Evolutionary conservation across 2,797 vertebrate genomes (phyloP), one percentile per base, ranked within the genome.

Genomic region (Rallus crepitans): DNA sequence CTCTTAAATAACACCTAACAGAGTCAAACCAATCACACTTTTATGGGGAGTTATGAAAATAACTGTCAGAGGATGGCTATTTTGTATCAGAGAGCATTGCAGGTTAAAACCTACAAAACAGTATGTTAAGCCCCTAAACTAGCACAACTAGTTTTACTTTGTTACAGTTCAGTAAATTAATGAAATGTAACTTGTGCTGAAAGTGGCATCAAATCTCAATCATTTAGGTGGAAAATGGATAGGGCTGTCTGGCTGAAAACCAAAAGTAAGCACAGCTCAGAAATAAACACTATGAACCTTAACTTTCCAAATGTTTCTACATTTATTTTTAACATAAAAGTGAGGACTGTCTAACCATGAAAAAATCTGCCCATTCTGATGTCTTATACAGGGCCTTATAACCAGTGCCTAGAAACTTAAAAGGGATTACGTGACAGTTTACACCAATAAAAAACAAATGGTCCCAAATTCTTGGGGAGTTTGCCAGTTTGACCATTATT

Each of bases 241-340:
- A 55, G 39, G 6, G 17, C 5, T 75, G 65, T 13, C 37, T 93
- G 65, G 60, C 82, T 93, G 64, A 85, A 94, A 94, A 94, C 45
- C 82, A 93, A 91, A 90, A 70, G 68, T n/a, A 92, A 87, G 57
- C 0, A 89, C 39, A 91, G 61, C 52, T 84, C 75, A 89, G 72
- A 92, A 94, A 93, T 69, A 71, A 93, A 90, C 47, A 64, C 69
- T 31, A 89, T 20, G 27, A 90, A 94, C 83, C 24, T 53, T 39
- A 55, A 69, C 72, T 82, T 88, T 87, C 85, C 57, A 88, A 88
- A 69, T 52, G 42, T 37, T 87, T 73, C 82, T 85, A 30, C 45
- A 30, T 82, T 83, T 94, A 85, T 86, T 88, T 89, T 92, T 69
- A 82, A 79, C 42, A 61, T 72, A 77, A 66, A 71, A 4, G 27